Evolutionary conservation across 2,888 invertebrate genomes (phyloP).

Genomic region (Lasius platythorax): DNA sequence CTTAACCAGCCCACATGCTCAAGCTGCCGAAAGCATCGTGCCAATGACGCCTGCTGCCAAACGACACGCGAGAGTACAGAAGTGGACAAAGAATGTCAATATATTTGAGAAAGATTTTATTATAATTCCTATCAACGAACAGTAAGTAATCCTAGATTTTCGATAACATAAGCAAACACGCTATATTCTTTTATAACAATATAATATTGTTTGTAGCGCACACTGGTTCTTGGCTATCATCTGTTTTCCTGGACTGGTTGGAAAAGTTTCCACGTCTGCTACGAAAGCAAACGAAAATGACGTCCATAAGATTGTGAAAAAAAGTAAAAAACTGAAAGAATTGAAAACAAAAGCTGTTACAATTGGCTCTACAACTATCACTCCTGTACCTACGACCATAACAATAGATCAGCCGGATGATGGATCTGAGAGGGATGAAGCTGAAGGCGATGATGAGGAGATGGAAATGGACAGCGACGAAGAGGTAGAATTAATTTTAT

Average conservation of each 20-base stretch:
- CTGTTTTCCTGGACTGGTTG: slow-evolving; percentile 95
- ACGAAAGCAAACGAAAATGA: slow-evolving; percentile 45
- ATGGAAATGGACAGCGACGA: slow-evolving; percentile 87
- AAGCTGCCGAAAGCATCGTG: slow-evolving; percentile 90
- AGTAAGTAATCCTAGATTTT: slow-evolving; percentile 86
- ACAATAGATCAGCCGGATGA: slow-evolving; percentile 90
- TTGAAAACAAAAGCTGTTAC: slow-evolving; percentile 87
- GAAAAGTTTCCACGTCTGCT: slow-evolving; percentile 88
- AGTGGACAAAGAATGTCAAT: slow-evolving; percentile 99
- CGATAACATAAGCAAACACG: background rate
- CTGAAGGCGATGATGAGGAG: slow-evolving; percentile 93
- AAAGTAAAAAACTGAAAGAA: slow-evolving; percentile 83
- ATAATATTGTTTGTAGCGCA: slow-evolving; percentile 86
- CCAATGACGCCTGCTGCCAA: slow-evolving; percentile 92
- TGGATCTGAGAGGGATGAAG: slow-evolving; percentile 92
- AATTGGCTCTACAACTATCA: slow-evolving; percentile 90
- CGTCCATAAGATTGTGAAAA: slow-evolving; percentile 72
- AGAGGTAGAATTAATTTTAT: slow-evolving; percentile 72
- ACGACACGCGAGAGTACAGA: slow-evolving; percentile 95
- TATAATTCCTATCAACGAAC: slow-evolving; percentile 98
- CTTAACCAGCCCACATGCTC: slow-evolving; percentile 93
- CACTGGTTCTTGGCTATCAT: slow-evolving; percentile 99
- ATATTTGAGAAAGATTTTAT: slow-evolving; percentile 98
- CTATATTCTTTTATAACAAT: slow-evolving; percentile 4
- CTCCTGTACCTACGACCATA: slow-evolving; percentile 82